A percentile compares a stretch with the other conserved stretches of the same genome.
Conservation (phyloP, 92 coral and sea anemone genomes). For the Meandrina meandrites region DNA sequence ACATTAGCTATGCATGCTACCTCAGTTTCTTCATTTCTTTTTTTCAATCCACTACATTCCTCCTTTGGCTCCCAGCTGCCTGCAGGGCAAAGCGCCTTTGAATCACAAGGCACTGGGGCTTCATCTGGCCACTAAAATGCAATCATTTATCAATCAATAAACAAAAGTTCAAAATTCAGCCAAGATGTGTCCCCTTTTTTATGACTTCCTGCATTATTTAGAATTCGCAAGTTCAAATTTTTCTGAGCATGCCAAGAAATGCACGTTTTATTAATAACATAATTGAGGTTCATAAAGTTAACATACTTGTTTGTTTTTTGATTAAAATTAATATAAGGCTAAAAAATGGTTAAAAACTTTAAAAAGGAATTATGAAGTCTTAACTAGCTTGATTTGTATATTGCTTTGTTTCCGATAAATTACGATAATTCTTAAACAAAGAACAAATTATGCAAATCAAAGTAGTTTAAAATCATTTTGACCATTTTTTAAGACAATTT, state of each 20-base stretch:
- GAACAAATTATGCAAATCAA: too few relatives aligned
- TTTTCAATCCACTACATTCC: conserved; percentile 49
- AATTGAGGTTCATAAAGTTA: too few relatives aligned
- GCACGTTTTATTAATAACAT: neutral
- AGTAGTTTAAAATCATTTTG: too few relatives aligned
- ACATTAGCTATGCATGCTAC: neutral
- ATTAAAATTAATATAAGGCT: too few relatives aligned
- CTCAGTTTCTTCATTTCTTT: conserved; percentile 39
- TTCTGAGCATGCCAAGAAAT: neutral
- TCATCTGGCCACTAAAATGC: conserved; percentile 62
- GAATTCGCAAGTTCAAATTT: neutral
- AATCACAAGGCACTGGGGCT: conserved; percentile 56
- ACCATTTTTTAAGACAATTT: too few relatives aligned
- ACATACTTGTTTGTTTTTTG: too few relatives aligned
- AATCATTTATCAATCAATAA: neutral
- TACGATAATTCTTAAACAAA: too few relatives aligned
- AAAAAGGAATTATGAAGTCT: too few relatives aligned
- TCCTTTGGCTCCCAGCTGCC: conserved; percentile 60
- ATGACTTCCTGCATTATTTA: neutral
- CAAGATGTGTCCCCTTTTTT: neutral
- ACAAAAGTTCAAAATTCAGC: neutral
- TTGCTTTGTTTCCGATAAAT: too few relatives aligned
- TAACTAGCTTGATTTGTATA: too few relatives aligned
- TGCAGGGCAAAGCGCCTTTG: conserved; percentile 65
- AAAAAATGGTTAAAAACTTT: too few relatives aligned